A percentile compares a stretch with the other conserved stretches of the same genome.
phyloP scores from a whole-genome alignment of 2,797 vertebrate species.

The Australoheros facetus region DNA sequence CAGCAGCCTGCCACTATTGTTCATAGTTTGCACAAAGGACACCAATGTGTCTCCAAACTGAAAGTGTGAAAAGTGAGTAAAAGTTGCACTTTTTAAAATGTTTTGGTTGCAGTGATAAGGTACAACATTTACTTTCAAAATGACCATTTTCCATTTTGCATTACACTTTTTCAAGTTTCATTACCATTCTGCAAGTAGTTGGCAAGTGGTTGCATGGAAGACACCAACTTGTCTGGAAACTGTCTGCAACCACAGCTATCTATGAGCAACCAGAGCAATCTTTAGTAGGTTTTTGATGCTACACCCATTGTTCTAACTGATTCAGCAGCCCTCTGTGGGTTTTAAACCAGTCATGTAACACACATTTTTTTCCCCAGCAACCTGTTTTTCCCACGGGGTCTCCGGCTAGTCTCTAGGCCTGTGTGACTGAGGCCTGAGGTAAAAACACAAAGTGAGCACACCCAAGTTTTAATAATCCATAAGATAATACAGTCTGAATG shows the following conservation, averaged over 20 bases:
- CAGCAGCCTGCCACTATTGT: too few species aligned
- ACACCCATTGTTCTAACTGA: too few species aligned
- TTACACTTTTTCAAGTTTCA: neutral
- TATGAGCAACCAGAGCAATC: neutral
- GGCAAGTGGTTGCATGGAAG: neutral
- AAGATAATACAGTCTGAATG: neutral
- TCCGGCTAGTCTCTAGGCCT: neutral
- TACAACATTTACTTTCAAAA: neutral
- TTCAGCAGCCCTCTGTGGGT: too few species aligned
- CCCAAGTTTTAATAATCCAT: neutral
- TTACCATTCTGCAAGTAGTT: neutral
- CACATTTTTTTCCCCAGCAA: neutral
- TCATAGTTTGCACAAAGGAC: neutral
- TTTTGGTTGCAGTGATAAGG: neutral
- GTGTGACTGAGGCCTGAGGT: neutral
- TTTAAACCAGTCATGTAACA: neutral
- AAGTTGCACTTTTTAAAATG: neutral
- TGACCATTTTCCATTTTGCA: neutral
- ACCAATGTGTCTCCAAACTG: neutral
- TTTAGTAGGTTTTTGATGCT: neutral
- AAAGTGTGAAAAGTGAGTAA: neutral
- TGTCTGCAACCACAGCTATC: neutral
- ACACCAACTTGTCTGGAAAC: neutral
- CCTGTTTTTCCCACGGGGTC: neutral
- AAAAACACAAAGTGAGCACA: neutral